Evolutionary conservation across 2,113 vertebrate species (phyloP).

Genomic region (Ceuthmochares aereus): DNA sequence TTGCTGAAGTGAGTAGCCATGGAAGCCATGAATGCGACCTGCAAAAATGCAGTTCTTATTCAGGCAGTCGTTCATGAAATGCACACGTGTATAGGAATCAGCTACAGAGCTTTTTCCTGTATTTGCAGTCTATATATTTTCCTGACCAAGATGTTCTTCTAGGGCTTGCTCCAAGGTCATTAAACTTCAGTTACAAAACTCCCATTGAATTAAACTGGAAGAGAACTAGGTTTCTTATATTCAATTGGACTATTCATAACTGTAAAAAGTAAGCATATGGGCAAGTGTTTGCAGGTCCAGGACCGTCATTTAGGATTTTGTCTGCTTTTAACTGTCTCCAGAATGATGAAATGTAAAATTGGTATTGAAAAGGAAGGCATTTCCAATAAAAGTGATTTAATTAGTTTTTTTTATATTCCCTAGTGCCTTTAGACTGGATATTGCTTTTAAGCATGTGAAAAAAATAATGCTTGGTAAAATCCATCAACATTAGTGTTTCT

Average conservation of each 20-base stretch:
- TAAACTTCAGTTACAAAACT: constrained; percentile 51
- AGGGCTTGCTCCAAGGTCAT: constrained; percentile 42
- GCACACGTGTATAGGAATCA: not conserved
- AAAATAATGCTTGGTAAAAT: not conserved
- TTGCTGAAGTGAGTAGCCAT: constrained; percentile 87
- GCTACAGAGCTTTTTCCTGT: not conserved
- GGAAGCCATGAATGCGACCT: constrained; percentile 87
- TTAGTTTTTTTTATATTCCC: not conserved
- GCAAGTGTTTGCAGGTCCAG: constrained; percentile 10
- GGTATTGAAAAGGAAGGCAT: not conserved
- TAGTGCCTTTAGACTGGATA: not conserved
- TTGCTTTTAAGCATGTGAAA: not conserved
- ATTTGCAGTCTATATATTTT: constrained; percentile 41
- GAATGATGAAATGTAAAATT: not conserved
- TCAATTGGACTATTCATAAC: constrained; percentile 60
- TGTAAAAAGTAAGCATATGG: not conserved
- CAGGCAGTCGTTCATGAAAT: not conserved
- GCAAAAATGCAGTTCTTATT: constrained; percentile 2
- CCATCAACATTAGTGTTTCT: not conserved
- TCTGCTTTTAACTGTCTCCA: not conserved
- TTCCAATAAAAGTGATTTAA: not conserved
- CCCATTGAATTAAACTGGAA: constrained; percentile 34
- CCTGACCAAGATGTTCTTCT: constrained; percentile 49
- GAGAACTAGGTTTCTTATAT: not conserved
- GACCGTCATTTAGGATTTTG: not conserved